These are phyloP conservation scores for Grallaria varia DNA, from an alignment of 2,113 vertebrate species.

Conservation along the genomic window DNA sequence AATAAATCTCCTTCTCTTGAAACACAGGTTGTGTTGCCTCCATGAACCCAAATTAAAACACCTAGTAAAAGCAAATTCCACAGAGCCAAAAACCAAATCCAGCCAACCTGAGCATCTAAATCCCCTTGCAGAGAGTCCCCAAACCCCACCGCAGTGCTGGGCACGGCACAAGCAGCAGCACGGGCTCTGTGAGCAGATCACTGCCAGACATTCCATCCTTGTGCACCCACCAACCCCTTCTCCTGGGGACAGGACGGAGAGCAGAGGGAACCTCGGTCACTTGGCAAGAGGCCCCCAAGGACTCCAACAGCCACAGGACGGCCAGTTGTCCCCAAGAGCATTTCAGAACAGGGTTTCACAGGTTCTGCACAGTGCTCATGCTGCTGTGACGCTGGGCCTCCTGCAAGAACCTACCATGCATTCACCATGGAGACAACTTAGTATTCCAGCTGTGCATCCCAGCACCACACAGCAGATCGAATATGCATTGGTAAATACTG, in stretches of 20 bases:
- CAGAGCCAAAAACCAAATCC: background rate
- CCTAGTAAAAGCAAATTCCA: background rate
- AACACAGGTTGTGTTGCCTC: background rate
- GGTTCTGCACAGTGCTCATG: background rate
- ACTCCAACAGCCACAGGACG: background rate
- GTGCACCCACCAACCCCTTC: background rate
- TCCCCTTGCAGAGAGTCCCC: background rate
- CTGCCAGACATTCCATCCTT: background rate
- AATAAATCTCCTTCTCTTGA: background rate
- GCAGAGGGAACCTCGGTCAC: background rate
- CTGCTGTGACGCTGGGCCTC: background rate
- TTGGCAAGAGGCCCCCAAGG: background rate
- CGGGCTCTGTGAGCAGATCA: fast-evolving
- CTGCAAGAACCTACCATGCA: background rate
- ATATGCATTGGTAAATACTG: background rate
- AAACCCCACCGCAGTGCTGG: fast-evolving
- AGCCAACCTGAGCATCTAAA: background rate
- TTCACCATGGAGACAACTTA: background rate
- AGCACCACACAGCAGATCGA: background rate
- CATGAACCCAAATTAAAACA: background rate
- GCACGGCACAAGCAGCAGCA: background rate
- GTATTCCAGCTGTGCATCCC: background rate
- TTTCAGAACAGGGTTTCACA: background rate
- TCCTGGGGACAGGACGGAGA: background rate
- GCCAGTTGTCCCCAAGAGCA: background rate